These are phyloP conservation scores for Vicugna pacos DNA, from an alignment of 2,113 vertebrate species.

Conservation along the genomic window DNA sequence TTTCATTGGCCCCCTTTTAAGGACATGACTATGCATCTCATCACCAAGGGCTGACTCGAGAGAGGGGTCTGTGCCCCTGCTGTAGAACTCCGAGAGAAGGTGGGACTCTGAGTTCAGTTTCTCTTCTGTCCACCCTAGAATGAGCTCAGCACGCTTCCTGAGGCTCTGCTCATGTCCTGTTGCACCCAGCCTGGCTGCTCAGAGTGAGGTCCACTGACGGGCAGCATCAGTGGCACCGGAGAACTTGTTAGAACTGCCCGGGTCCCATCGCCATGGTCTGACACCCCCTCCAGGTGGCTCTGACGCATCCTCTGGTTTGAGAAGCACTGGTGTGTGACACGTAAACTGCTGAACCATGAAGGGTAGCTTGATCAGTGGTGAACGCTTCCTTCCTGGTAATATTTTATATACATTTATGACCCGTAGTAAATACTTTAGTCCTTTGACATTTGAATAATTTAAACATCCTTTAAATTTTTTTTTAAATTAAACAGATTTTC, in stretches of 20 bases:
- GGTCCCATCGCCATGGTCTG: not conserved
- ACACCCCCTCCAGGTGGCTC: not conserved
- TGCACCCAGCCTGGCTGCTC: not conserved
- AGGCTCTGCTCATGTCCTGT: fast-evolving
- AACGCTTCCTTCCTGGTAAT: not conserved
- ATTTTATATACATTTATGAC: not conserved
- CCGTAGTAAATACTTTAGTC: not conserved
- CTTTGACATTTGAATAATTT: not conserved
- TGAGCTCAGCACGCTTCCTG: not conserved
- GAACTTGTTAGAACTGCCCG: not conserved
- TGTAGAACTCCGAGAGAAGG: slow-evolving; percentile 15
- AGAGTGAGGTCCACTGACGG: not conserved
- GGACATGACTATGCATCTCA: not conserved
- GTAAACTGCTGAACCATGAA: not conserved
- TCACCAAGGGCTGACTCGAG: not conserved
- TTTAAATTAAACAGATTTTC: not conserved
- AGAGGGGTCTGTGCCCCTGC: not conserved
- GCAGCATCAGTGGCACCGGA: not conserved
- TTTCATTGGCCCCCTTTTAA: not conserved
- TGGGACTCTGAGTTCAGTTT: not conserved
- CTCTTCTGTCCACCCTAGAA: not conserved
- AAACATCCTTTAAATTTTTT: not conserved
- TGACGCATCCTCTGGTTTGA: not conserved
- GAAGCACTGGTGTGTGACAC: not conserved
- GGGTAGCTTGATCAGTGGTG: not conserved